Evolutionary conservation across 2,113 vertebrate genomes (phyloP), one percentile per base, ranked within the genome.

Genomic region (Isichthys henryi): DNA sequence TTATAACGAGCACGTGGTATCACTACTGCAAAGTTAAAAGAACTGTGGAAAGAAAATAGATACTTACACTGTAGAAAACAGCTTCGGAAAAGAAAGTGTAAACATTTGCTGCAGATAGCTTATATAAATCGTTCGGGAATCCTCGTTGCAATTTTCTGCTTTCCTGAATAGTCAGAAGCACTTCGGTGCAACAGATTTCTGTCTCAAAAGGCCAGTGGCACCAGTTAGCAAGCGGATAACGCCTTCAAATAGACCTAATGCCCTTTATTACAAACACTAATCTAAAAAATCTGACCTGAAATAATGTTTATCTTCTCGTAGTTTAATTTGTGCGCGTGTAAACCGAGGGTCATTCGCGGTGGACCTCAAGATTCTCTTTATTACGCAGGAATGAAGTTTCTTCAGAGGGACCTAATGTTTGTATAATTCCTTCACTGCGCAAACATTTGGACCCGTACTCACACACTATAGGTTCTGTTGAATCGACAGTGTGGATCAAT

Each of bases 261-360:
- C 96, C 96, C 94, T 97, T 87, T 96, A 96, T 96, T 96, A 96
- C 95, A 96, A 94, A 93, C 92, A 70, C 92, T 97, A 98, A 97
- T 97, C 96, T 96, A 89, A 87, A 93, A 96, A 96, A 96, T 95
- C 96, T 94, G 91, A 96, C 94, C 95, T 94, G 94, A 95, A 96
- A 97, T 96, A 95, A 96, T 95, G 94, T 96, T 97, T 96, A 95
- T 96, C 94, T 96, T 95, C 95, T 94, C 62, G 87, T 92, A 92
- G 94, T 92, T 96, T 96, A 95, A 96, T 96, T 96, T 96, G 90
- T 92, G 74, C 86, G 91, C 88, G 94, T 94, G 92, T 95, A 93
- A 95, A 91, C 93, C 94, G 62, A 86, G 15, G 95, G 95, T 95
- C 96, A 95, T 91, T 89, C 92, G 39, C 88, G 90, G 83, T 80